These are phyloP conservation scores for Heliconius erato DNA, from an alignment of 2,888 invertebrate genomes.

Conservation along the genomic window DNA sequence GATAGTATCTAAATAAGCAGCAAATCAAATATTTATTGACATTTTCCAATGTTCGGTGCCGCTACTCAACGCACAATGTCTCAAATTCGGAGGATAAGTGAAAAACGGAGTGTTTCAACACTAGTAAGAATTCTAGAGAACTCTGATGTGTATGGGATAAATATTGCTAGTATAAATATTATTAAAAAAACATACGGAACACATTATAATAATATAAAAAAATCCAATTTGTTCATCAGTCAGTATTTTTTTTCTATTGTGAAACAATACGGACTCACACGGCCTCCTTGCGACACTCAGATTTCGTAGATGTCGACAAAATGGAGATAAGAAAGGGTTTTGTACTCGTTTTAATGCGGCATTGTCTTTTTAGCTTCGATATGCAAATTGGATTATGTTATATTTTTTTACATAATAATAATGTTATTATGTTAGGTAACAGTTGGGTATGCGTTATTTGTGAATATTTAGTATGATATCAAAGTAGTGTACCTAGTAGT, in stretches of 20 bases:
- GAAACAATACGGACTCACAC: constrained; percentile 77
- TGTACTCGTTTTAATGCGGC: constrained; percentile 74
- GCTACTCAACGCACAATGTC: no score
- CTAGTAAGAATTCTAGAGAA: neutral
- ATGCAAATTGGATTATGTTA: constrained; percentile 65
- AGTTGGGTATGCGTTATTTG: neutral
- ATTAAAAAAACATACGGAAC: constrained; percentile 39
- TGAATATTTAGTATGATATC: no score
- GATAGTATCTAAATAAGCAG: neutral
- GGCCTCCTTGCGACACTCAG: constrained; percentile 79
- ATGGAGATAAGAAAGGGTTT: constrained; percentile 77
- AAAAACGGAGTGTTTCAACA: neutral
- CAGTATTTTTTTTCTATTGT: constrained; percentile 63
- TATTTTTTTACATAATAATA: constrained; percentile 46
- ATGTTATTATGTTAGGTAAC: constrained; percentile 17
- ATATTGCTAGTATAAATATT: neutral
- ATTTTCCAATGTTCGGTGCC: no score
- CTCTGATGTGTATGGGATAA: no score
- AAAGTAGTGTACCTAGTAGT: no score
- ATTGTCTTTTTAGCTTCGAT: constrained; percentile 76
- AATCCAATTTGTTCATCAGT: constrained; percentile 34
- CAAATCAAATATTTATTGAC: no score
- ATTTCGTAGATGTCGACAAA: constrained; percentile 72
- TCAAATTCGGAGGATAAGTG: neutral
- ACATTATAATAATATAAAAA: neutral